These are phyloP conservation scores for Xerus rutilus DNA, from an alignment of 2,797 vertebrate genomes.

Conservation along the genomic window DNA sequence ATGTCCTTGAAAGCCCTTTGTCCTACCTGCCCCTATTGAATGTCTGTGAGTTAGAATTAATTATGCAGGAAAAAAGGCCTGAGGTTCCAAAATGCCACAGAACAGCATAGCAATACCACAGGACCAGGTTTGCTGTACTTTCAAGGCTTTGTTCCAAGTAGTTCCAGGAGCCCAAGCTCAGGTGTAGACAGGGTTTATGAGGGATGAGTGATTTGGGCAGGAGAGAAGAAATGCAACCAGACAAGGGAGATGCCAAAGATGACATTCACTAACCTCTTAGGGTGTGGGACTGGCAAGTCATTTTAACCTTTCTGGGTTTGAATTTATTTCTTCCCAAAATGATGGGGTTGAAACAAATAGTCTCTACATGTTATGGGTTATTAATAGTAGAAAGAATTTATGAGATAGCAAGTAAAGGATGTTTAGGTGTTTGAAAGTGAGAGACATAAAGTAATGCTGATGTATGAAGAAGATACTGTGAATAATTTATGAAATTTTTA, in stretches of 20 bases:
- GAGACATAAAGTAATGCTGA: not conserved
- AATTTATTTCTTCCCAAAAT: not conserved
- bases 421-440: not conserved
- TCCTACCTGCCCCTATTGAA: not conserved
- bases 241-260: not conserved
- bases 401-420: not conserved
- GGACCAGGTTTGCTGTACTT: not conserved
- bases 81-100: not conserved
- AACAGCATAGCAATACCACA: not conserved
- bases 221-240: not conserved
- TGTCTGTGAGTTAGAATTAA: not conserved
- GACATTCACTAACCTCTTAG: not conserved
- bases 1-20: not conserved
- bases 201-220: not conserved
- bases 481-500: not conserved
- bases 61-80: not conserved
- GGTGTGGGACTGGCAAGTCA: not conserved
- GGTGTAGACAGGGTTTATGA: not conserved
- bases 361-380: not conserved
- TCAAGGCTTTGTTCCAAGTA: not conserved
- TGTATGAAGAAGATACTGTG: not conserved
- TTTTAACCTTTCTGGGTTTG: not conserved
- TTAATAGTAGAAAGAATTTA: conserved; percentile 5
- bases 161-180: not conserved
- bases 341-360: not conserved